Percentiles rank a stretch among this genome's conserved stretches.
Conservation (phyloP, 2,888 invertebrate genomes). For the Willowsia nigromaculata region DNA sequence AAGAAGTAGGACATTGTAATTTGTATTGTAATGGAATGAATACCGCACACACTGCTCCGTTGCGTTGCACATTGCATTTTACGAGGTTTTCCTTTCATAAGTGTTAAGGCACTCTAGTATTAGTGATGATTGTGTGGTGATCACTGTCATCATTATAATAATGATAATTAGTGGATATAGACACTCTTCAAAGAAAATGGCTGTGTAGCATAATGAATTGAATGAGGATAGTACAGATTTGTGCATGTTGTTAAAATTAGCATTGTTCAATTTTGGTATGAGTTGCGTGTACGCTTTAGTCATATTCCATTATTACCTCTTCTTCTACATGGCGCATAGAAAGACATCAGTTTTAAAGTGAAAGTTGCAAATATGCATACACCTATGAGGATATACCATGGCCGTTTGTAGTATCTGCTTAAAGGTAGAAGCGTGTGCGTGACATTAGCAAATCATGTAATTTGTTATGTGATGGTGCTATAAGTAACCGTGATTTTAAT, state of each 20-base stretch:
- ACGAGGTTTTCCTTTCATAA: background rate
- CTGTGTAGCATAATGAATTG: slow-evolving; percentile 20
- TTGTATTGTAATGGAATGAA: slow-evolving; percentile 33
- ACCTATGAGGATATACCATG: background rate
- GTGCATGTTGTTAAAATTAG: slow-evolving; percentile 39
- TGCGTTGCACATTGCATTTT: background rate
- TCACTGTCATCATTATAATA: background rate
- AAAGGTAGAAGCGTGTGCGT: background rate
- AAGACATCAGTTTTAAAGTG: slow-evolving; percentile 45
- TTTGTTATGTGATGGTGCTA: slow-evolving; percentile 32
- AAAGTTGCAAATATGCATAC: slow-evolving; percentile 21
- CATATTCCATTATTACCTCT: background rate
- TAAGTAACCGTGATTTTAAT: background rate
- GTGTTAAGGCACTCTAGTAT: no score
- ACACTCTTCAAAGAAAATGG: slow-evolving; percentile 25
- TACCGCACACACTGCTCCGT: background rate
- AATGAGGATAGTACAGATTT: background rate
- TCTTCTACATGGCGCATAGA: background rate
- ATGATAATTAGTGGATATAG: slow-evolving; percentile 35
- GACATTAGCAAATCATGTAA: slow-evolving; percentile 30
- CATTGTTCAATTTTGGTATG: slow-evolving; percentile 40
- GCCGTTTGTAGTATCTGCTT: background rate
- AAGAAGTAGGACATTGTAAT: slow-evolving; percentile 52
- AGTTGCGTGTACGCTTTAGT: background rate
- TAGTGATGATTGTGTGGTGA: background rate